phyloP scores from a whole-genome alignment of 2,797 vertebrate species.

The Botia almorhae region DNA sequence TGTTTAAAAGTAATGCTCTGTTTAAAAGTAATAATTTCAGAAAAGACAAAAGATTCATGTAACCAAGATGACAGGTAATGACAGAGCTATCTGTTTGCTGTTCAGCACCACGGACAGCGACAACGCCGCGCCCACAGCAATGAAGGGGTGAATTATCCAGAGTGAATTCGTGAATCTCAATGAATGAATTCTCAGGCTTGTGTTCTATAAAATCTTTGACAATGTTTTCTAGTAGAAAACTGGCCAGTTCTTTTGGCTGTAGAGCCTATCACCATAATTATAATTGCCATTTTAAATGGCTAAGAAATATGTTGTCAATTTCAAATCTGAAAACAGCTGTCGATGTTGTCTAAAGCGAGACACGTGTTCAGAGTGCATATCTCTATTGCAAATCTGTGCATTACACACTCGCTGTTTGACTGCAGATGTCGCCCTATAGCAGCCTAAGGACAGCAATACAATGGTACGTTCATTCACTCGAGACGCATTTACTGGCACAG shows the following conservation, averaged over 20 bases:
- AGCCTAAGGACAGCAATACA: conserved; percentile 41
- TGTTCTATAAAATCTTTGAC: neutral
- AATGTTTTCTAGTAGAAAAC: neutral
- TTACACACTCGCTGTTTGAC: conserved; percentile 24
- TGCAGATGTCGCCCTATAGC: conserved; percentile 59
- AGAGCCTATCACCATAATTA: neutral
- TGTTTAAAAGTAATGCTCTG: too few relatives aligned
- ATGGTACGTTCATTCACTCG: conserved; percentile 30
- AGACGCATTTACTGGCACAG: conserved; percentile 53
- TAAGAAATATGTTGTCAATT: neutral
- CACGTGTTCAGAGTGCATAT: conserved; percentile 20
- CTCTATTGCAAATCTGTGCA: conserved; percentile 23
- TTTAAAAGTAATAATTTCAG: too few relatives aligned
- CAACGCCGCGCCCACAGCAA: conserved; percentile 3
- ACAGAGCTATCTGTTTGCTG: neutral
- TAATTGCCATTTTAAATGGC: neutral
- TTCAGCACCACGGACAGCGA: conserved; percentile 75
- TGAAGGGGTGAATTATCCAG: conserved; percentile 65
- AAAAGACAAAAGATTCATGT: too few relatives aligned
- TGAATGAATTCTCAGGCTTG: neutral
- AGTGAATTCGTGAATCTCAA: neutral
- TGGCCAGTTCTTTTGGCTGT: neutral
- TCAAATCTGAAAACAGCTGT: neutral
- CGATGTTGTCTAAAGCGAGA: neutral
- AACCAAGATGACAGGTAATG: too few relatives aligned